These are phyloP conservation scores for Caenorhabditis sinica DNA, from an alignment of 2,888 invertebrate genomes.

Conservation along the genomic window DNA sequence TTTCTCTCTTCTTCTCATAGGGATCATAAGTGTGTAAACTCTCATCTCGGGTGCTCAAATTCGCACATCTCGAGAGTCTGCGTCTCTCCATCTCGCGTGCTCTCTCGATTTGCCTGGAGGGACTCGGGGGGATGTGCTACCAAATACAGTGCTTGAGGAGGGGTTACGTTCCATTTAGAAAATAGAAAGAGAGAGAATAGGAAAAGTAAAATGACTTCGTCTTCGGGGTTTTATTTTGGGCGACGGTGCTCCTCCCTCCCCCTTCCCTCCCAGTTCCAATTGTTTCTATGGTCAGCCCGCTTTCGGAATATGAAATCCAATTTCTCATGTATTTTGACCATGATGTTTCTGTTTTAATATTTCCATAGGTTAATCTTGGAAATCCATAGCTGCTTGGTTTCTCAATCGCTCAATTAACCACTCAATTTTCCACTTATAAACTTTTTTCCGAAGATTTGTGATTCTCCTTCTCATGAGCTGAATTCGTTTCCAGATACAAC, in stretches of 20 bases:
- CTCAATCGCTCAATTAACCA: no score
- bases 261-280: conserved; percentile 3
- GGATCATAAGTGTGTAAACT: conserved; percentile 38
- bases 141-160: conserved; percentile 61
- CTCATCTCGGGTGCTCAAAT: conserved; percentile 67
- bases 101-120: neutral
- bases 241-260: neutral
- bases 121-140: conserved; percentile 14
- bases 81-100: conserved; percentile 17
- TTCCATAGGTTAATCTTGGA: neutral
- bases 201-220: conserved; percentile 14
- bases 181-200: conserved; percentile 11
- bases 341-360: neutral
- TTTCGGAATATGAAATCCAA: neutral
- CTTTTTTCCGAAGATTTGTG: neutral
- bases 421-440: no score
- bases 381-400: neutral
- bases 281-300: conserved; percentile 15
- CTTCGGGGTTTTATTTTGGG: conserved; percentile 31
- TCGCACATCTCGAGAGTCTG: conserved; percentile 67
- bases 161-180: no score
- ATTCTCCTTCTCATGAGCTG: neutral
- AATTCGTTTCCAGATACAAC: neutral
- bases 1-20: neutral
- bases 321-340: conserved; percentile 26